Evolutionary conservation across 2,888 invertebrate species (phyloP).

Genomic region (Thera obeliscata): DNA sequence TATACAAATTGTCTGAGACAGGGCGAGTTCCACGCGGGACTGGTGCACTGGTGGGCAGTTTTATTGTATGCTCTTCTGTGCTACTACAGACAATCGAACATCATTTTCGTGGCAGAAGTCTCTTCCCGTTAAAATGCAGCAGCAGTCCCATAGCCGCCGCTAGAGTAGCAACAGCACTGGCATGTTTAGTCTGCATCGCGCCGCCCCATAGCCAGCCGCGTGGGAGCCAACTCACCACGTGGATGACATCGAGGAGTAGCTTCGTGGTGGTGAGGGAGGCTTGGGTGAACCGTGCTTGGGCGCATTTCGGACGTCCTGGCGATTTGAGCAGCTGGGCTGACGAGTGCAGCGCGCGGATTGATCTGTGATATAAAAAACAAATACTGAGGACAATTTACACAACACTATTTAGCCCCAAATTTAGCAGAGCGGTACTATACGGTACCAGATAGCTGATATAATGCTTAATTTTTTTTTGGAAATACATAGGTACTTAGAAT

Average conservation of each 20-base stretch:
- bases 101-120: conserved; percentile 48
- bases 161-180: conserved; percentile 61
- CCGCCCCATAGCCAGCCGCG: conserved; percentile 92
- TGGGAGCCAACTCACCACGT: conserved; percentile 92
- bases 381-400: no score
- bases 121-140: conserved; percentile 68
- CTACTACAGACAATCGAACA: background rate
- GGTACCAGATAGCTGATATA: no score
- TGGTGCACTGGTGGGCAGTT: no score
- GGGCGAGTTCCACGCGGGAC: no score
- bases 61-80: no score
- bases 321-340: conserved; percentile 56
- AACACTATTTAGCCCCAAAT: no score
- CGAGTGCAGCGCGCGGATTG: conserved; percentile 64
- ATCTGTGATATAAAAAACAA: conserved; percentile 51
- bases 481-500: no score
- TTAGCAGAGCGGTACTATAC: no score
- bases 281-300: conserved; percentile 65
- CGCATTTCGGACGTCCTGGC: conserved; percentile 59
- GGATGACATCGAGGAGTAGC: conserved; percentile 87
- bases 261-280: conserved; percentile 70
- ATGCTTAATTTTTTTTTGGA: no score
- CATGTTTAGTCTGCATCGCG: conserved; percentile 73
- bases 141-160: conserved; percentile 66
- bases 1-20: no score